These are phyloP conservation scores for Dichetophora obliterata DNA, from an alignment of 2,888 invertebrate species.

Conservation along the genomic window DNA sequence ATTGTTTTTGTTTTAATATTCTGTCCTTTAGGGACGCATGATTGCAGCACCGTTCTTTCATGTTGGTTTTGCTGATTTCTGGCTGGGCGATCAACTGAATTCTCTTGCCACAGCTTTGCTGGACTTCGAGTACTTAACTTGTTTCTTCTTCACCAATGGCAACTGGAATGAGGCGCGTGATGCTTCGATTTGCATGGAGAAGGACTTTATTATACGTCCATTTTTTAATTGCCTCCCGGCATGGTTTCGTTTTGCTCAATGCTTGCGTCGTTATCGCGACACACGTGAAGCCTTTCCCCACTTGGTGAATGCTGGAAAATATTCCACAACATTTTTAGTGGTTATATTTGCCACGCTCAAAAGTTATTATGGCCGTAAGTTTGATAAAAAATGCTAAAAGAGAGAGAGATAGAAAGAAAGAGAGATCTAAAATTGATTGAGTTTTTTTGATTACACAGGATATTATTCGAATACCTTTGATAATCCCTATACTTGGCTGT, in stretches of 20 bases:
- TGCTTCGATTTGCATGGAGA: slow-evolving; percentile 78
- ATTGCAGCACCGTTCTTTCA: slow-evolving; percentile 92
- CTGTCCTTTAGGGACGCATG: slow-evolving; percentile 79
- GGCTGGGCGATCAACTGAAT: slow-evolving; percentile 98
- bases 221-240: slow-evolving; percentile 94
- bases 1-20: neutral
- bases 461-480: slow-evolving; percentile 76
- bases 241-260: slow-evolving; percentile 98
- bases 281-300: slow-evolving; percentile 95
- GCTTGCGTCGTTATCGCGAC: slow-evolving; percentile 94
- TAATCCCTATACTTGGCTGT: slow-evolving; percentile 89
- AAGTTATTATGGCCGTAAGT: slow-evolving; percentile 75
- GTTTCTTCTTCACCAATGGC: slow-evolving; percentile 88
- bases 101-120: slow-evolving; percentile 90
- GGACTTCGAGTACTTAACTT: slow-evolving; percentile 94
- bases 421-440: neutral
- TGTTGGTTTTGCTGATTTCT: slow-evolving; percentile 97
- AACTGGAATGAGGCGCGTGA: slow-evolving; percentile 77
- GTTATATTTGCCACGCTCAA: slow-evolving; percentile 86
- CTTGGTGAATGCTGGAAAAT: slow-evolving; percentile 97
- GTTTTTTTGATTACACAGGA: slow-evolving; percentile 66
- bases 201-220: slow-evolving; percentile 82
- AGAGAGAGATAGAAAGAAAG: too few species aligned
- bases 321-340: slow-evolving; percentile 96
- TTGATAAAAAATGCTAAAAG: too few species aligned